Percentiles rank a stretch among this genome's conserved stretches.
Evolutionary conservation across 2,797 vertebrate genomes (phyloP).

Genomic region (Sus cebifrons): DNA sequence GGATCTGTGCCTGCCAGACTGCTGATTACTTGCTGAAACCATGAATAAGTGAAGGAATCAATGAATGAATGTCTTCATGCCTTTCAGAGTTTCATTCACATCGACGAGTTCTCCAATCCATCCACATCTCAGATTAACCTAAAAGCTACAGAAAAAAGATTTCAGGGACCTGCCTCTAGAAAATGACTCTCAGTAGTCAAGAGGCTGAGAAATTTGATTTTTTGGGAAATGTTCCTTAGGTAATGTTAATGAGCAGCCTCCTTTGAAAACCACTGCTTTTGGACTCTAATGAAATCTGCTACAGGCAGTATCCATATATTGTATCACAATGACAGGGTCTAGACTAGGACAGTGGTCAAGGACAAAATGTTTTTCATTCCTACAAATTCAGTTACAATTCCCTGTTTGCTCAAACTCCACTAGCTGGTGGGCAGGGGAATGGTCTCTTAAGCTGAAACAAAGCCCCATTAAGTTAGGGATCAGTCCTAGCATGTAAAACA

Average conservation of each 20-base stretch:
- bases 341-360: not conserved
- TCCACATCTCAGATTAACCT: not conserved
- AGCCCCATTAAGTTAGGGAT: not conserved
- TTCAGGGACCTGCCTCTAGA: not conserved
- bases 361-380: slow-evolving; percentile 18
- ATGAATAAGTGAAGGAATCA: not conserved
- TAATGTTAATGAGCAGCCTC: not conserved
- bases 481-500: not conserved
- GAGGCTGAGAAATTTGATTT: not conserved
- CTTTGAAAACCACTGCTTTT: not conserved
- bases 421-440: not conserved
- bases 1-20: not conserved
- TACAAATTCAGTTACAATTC: slow-evolving; percentile 19
- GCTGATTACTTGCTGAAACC: not conserved
- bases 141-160: slow-evolving; percentile 2
- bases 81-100: not conserved
- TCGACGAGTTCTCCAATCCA: not conserved
- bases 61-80: not conserved
- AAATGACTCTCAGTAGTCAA: not conserved
- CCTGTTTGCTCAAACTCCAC: slow-evolving; percentile 11
- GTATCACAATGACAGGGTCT: not conserved
- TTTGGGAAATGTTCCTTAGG: not conserved
- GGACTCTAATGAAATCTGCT: not conserved
- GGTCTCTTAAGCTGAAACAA: slow-evolving; percentile 33
- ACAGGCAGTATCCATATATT: not conserved